These are phyloP conservation scores for Actinia tenebrosa DNA, from an alignment of 64 coral and sea anemone genomes.

Conservation along the genomic window DNA sequence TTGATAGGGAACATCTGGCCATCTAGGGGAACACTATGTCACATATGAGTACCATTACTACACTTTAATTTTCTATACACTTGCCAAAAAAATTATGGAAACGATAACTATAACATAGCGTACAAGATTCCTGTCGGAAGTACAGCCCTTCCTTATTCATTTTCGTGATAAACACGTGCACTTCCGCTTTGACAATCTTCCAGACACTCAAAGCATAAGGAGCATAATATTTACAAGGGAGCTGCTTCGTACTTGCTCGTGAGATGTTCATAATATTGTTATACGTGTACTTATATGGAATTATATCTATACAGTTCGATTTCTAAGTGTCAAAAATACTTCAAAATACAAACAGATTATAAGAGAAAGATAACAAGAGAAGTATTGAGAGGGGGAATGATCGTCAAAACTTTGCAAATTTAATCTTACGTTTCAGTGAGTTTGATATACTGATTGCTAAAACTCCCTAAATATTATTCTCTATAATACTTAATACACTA, in stretches of 20 bases:
- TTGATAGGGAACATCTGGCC: too few species aligned
- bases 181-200: not conserved
- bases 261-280: too few species aligned
- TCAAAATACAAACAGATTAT: not conserved
- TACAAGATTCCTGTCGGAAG: not conserved
- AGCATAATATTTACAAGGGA: not conserved
- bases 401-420: too few species aligned
- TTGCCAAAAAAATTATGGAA: too few species aligned
- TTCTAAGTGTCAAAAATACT: not conserved
- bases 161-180: conserved; percentile 4
- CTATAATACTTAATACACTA: not conserved
- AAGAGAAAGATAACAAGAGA: not conserved
- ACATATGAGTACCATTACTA: too few species aligned
- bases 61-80: too few species aligned
- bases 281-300: not conserved
- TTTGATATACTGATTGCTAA: too few species aligned
- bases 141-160: not conserved
- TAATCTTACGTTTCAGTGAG: not conserved
- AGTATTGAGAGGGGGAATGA: too few species aligned
- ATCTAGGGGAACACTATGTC: too few species aligned
- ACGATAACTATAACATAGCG: too few species aligned
- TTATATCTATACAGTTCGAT: not conserved
- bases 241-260: too few species aligned
- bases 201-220: not conserved
- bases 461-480: not conserved